Evolutionary conservation across 1,140 invertebrate species (phyloP).

Genomic region (Drosophila teissieri): DNA sequence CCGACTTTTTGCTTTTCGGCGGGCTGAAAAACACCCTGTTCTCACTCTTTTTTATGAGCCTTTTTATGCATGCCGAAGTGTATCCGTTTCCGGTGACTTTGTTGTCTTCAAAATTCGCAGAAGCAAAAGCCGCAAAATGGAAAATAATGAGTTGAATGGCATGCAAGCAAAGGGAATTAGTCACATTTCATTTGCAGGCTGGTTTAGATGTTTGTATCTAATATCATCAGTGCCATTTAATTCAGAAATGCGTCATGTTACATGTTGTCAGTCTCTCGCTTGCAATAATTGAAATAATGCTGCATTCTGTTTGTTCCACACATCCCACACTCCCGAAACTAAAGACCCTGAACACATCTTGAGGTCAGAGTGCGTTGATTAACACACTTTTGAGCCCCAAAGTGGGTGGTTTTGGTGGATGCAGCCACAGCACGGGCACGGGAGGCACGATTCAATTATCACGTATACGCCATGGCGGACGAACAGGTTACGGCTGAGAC

Average conservation of each 20-base stretch:
- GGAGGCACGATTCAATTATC: conserved; percentile 41
- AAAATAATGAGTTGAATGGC: too few relatives aligned
- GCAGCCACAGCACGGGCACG: conserved; percentile 18
- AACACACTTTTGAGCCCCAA: not conserved
- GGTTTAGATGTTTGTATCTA: too few relatives aligned
- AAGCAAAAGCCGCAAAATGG: too few relatives aligned
- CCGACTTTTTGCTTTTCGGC: conserved; percentile 24
- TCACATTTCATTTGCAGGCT: too few relatives aligned
- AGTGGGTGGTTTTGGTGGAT: conserved; percentile 3
- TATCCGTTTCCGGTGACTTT: not conserved
- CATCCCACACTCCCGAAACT: not conserved
- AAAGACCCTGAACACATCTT: not conserved
- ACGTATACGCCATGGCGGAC: conserved; percentile 56
- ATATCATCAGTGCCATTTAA: too few relatives aligned
- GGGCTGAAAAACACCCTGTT: not conserved
- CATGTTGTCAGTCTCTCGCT: too few relatives aligned
- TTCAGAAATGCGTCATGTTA: too few relatives aligned
- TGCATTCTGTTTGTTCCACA: not conserved
- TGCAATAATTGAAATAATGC: too few relatives aligned
- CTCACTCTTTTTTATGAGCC: not conserved
- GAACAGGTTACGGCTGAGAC: conserved; percentile 33
- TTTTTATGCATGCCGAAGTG: not conserved
- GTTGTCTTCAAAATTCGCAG: too few relatives aligned
- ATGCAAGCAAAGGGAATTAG: too few relatives aligned
- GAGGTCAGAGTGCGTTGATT: not conserved